Percentiles rank a stretch among this genome's conserved stretches.
phyloP scores from a whole-genome alignment of 2,797 vertebrate genomes.

The Telmatherina bonti region DNA sequence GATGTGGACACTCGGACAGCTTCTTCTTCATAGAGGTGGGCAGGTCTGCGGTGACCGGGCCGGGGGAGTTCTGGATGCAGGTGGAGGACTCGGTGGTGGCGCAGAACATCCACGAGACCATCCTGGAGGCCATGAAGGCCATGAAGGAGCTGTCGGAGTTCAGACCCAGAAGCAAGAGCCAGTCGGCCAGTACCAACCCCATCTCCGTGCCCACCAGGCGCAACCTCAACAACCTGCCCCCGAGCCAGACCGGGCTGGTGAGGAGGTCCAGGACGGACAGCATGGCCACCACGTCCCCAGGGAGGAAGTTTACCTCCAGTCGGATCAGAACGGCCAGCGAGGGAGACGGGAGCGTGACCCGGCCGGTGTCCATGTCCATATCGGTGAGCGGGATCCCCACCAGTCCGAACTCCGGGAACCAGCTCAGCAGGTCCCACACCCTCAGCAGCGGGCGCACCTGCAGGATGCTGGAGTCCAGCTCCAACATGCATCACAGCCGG shows the following conservation, averaged over 20 bases:
- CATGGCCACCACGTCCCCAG: conserved; percentile 83
- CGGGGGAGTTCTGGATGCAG: conserved; percentile 99
- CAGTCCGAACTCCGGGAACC: conserved; percentile 84
- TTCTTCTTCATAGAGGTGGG: conserved; percentile 99
- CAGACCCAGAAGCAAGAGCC: conserved; percentile 96
- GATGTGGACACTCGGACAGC: conserved; percentile 97
- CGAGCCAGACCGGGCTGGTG: conserved; percentile 92
- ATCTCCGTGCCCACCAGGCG: conserved; percentile 93
- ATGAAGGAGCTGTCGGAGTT: conserved; percentile 97
- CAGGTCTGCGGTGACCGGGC: conserved; percentile 93
- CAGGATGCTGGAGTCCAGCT: conserved; percentile 77
- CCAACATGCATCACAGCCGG: conserved; percentile 87
- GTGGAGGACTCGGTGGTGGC: conserved; percentile 96
- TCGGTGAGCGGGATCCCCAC: conserved; percentile 87
- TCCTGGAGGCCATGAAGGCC: conserved; percentile 96
- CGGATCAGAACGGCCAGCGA: conserved; percentile 93
- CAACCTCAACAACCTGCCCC: conserved; percentile 90
- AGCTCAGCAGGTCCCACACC: conserved; percentile 89
- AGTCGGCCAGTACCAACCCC: conserved; percentile 91
- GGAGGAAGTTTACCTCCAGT: conserved; percentile 84
- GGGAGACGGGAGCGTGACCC: conserved; percentile 87
- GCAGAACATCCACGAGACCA: conserved; percentile 99
- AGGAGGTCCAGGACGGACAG: conserved; percentile 92
- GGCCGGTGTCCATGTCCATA: conserved; percentile 82
- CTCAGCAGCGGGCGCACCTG: conserved; percentile 81